Percentiles rank a stretch among this genome's conserved stretches.
Evolutionary conservation across 2,888 invertebrate species (phyloP).

Genomic region (Homarus gammarus): DNA sequence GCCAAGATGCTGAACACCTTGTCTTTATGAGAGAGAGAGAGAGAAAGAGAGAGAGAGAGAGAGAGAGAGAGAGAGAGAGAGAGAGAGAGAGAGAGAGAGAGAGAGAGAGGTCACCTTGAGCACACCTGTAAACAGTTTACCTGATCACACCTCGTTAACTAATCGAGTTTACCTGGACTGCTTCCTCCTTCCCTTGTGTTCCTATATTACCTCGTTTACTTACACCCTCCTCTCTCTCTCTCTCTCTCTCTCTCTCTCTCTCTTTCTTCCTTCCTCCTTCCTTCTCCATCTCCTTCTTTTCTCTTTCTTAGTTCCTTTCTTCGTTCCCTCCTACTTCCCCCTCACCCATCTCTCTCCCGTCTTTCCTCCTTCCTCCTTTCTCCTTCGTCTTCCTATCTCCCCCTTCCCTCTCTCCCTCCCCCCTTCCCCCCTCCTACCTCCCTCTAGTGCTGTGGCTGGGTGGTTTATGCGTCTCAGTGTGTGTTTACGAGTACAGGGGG

Average conservation of each 20-base stretch:
- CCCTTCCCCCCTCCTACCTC: background rate
- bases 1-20: too few species aligned
- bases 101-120: background rate
- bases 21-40: conserved; percentile 23
- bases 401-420: too few species aligned
- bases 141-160: too few species aligned
- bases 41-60: conserved; percentile 32
- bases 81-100: too few species aligned
- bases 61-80: too few species aligned
- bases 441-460: too few species aligned
- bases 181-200: too few species aligned
- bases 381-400: background rate
- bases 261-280: conserved; percentile 6
- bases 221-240: conserved; percentile 1
- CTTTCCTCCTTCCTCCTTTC: background rate
- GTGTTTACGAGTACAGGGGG: too few species aligned
- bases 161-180: too few species aligned
- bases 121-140: too few species aligned
- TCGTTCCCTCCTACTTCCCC: background rate
- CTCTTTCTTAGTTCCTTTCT: background rate
- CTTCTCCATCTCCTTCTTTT: background rate
- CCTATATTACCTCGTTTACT: too few species aligned
- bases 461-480: too few species aligned
- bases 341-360: background rate
- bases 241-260: conserved; percentile 32